phyloP scores from a whole-genome alignment of 2,888 invertebrate species.

The Bellardia pandia region DNA sequence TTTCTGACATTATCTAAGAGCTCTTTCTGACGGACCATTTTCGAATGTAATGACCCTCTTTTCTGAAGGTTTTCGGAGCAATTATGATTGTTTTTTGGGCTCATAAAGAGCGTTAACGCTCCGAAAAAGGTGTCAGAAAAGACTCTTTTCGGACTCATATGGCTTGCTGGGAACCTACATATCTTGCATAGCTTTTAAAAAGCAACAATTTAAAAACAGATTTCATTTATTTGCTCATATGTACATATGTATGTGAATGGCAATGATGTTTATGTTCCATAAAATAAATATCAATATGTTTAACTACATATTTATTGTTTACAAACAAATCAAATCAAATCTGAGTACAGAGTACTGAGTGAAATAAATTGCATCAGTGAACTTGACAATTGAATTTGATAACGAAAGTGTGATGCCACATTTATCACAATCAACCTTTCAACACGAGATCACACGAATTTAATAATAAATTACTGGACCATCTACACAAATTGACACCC shows the following conservation, averaged over 20 bases:
- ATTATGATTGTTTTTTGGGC: too few relatives aligned
- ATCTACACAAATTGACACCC: constrained; percentile 28
- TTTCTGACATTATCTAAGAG: too few relatives aligned
- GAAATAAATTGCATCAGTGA: constrained; percentile 73
- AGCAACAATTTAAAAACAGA: neutral
- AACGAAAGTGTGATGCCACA: constrained; percentile 65
- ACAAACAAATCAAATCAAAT: constrained; percentile 66
- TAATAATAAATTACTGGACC: constrained; percentile 44
- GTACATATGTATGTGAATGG: too few relatives aligned
- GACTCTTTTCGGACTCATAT: too few relatives aligned
- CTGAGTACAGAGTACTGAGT: neutral
- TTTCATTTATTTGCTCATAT: neutral
- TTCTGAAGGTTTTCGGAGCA: too few relatives aligned
- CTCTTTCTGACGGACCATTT: too few relatives aligned
- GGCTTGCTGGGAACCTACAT: too few relatives aligned
- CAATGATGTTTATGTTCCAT: neutral
- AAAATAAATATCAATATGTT: constrained; percentile 34
- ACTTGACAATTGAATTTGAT: constrained; percentile 75
- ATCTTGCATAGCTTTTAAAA: neutral
- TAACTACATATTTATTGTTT: constrained; percentile 48
- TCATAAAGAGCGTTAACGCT: too few relatives aligned
- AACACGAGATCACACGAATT: constrained; percentile 53
- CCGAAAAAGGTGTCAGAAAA: too few relatives aligned
- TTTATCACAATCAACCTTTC: constrained; percentile 41
- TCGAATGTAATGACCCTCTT: too few relatives aligned